Evolutionary conservation across 2,113 vertebrate genomes (phyloP).

Genomic region (Camarhynchus parvulus): DNA sequence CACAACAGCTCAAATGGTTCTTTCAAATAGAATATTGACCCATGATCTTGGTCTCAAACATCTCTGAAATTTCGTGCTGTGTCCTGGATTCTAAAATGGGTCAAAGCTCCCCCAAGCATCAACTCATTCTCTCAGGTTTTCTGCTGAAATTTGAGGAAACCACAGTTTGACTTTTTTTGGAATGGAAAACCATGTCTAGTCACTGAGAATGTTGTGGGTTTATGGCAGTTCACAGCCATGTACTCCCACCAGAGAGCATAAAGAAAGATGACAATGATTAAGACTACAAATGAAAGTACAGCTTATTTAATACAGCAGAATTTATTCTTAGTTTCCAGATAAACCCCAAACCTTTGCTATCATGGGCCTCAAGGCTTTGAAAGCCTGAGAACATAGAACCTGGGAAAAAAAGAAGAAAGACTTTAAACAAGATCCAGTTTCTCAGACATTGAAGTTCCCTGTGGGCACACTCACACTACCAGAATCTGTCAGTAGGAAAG

Average conservation of each 20-base stretch:
- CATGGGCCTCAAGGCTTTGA: not conserved
- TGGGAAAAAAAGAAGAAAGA: not conserved
- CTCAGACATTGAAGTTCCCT: not conserved
- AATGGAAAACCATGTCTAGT: not conserved
- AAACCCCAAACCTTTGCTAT: not conserved
- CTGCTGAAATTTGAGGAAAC: not conserved
- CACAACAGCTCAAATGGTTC: not conserved
- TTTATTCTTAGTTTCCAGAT: not conserved
- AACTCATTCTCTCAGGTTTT: not conserved
- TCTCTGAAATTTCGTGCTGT: not conserved
- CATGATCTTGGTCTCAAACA: not conserved
- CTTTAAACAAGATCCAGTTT: not conserved
- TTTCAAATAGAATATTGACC: not conserved
- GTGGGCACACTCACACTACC: not conserved
- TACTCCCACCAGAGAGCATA: not conserved
- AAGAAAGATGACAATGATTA: not conserved
- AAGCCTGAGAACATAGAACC: not conserved
- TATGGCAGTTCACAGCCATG: not conserved
- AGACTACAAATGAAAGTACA: not conserved
- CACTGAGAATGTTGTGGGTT: not conserved
- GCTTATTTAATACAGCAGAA: not conserved
- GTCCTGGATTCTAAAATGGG: slow-evolving; percentile 25
- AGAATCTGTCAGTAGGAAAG: not conserved
- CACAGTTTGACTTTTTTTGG: not conserved
- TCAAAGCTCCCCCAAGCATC: slow-evolving; percentile 23